These are phyloP conservation scores for Aphelocoma coerulescens DNA, from an alignment of 2,113 vertebrate species.

Conservation along the genomic window DNA sequence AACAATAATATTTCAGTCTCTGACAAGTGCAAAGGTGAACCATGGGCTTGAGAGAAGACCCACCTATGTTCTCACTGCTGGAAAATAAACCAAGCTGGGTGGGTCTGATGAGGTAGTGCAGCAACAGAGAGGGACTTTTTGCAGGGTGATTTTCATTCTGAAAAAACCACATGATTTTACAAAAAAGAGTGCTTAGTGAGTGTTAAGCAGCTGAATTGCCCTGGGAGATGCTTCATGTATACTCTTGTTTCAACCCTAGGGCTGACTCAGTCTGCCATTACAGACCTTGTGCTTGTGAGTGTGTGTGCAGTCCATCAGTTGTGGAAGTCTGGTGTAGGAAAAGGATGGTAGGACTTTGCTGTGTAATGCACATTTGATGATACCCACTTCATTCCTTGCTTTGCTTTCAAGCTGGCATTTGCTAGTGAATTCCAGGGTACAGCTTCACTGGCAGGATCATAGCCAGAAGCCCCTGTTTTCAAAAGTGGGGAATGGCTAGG, in stretches of 20 bases:
- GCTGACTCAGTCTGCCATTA: not conserved
- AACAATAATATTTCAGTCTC: not conserved
- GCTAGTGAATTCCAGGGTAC: not conserved
- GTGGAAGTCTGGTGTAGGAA: not conserved
- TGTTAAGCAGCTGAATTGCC: not conserved
- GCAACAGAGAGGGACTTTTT: not conserved
- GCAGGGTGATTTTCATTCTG: not conserved
- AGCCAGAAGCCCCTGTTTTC: not conserved
- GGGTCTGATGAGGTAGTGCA: not conserved
- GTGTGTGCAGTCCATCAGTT: fast-evolving
- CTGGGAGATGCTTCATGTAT: not conserved
- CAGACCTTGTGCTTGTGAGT: not conserved
- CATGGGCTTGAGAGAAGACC: not conserved
- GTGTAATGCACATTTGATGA: not conserved
- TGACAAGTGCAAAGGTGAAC: not conserved
- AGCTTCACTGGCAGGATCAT: not conserved
- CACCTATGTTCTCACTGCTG: not conserved
- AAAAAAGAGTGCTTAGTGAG: not conserved
- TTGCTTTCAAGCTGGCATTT: not conserved
- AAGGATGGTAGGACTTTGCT: not conserved
- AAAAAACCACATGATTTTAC: not conserved
- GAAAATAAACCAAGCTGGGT: not conserved
- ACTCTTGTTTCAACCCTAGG: not conserved
- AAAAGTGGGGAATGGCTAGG: not conserved
- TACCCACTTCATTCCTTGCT: not conserved